Conservation (phyloP, 2,113 vertebrate species). For the Xenopus laevis region DNA sequence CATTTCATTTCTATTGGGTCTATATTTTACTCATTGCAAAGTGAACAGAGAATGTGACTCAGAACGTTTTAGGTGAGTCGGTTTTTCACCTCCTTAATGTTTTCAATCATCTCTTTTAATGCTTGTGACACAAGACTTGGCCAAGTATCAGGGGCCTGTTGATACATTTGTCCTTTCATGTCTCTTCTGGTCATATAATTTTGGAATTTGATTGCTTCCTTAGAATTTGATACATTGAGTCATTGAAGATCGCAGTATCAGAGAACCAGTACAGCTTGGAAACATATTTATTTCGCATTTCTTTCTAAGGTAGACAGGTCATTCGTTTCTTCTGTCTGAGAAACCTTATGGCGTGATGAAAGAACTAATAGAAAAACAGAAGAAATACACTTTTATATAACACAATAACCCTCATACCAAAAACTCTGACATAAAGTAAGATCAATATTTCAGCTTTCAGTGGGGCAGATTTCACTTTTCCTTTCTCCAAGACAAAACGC, state of each 20-base stretch:
- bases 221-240: conserved; percentile 42
- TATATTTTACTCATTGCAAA: no score
- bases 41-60: no score
- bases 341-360: conserved; percentile 24
- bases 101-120: conserved; percentile 31
- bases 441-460: conserved; percentile 19
- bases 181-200: conserved; percentile 26
- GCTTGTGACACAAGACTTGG: conserved; percentile 4
- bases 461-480: not conserved
- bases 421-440: conserved; percentile 1
- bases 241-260: conserved; percentile 36
- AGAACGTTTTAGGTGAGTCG: conserved; percentile 8
- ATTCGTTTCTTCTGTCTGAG: conserved; percentile 13
- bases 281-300: conserved; percentile 32
- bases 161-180: conserved; percentile 36
- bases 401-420: conserved; percentile 1
- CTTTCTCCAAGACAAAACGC: conserved; percentile 19
- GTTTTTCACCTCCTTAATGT: conserved; percentile 20
- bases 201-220: conserved; percentile 43
- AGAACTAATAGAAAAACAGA: conserved; percentile 33
- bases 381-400: not conserved
- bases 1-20: no score
- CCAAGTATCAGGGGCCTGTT: conserved; percentile 19
- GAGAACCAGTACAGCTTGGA: not conserved
- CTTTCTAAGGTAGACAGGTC: conserved; percentile 9